These are phyloP conservation scores for Platyura marginata DNA, from an alignment of 1,140 invertebrate species.

Conservation along the genomic window DNA sequence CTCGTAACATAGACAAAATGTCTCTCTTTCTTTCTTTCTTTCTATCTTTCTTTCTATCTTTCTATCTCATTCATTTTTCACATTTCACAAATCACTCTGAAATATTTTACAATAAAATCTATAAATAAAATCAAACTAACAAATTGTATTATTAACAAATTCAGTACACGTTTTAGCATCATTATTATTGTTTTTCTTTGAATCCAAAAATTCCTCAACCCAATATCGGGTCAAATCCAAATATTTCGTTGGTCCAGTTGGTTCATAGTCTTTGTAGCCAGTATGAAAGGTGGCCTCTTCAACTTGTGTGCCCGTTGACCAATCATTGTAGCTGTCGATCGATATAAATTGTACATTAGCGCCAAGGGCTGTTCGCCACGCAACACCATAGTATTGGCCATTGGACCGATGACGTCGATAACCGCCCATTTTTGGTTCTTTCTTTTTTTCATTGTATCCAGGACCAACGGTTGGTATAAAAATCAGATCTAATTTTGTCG, in stretches of 20 bases:
- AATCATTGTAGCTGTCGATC: slow-evolving; percentile 40
- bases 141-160: slow-evolving; percentile 22
- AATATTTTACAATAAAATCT: too few species aligned
- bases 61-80: too few species aligned
- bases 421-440: slow-evolving; percentile 32
- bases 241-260: slow-evolving; percentile 34
- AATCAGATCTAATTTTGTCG: slow-evolving; percentile 30
- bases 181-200: slow-evolving; percentile 12
- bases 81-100: too few species aligned
- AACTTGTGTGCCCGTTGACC: slow-evolving; percentile 41
- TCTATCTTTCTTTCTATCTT: too few species aligned
- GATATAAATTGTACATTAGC: slow-evolving; percentile 30
- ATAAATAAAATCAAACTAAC: too few species aligned
- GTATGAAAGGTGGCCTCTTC: slow-evolving; percentile 33
- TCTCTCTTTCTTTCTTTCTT: too few species aligned
- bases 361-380: slow-evolving; percentile 32
- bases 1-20: too few species aligned
- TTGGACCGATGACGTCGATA: slow-evolving; percentile 34
- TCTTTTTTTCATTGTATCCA: slow-evolving; percentile 35
- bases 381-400: slow-evolving; percentile 34
- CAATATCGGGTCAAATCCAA: slow-evolving; percentile 36
- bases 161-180: slow-evolving; percentile 14
- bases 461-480: slow-evolving; percentile 40
- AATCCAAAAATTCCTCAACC: slow-evolving; percentile 30
- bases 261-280: slow-evolving; percentile 34